These are phyloP conservation scores for Periphyllus acericola DNA, from an alignment of 2,888 invertebrate genomes.

Conservation along the genomic window DNA sequence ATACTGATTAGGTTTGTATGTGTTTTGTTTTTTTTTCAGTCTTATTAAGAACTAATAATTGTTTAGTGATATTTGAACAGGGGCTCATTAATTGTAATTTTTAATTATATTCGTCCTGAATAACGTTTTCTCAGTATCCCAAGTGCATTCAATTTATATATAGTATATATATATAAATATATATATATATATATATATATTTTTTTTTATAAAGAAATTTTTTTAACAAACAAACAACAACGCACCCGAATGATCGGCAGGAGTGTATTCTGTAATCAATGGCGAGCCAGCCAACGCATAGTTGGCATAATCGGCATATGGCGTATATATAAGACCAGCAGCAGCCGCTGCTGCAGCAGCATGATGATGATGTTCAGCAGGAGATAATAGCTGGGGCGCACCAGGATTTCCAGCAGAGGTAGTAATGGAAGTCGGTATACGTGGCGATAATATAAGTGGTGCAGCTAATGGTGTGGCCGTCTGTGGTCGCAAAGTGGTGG, in stretches of 20 bases:
- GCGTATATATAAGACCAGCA: constrained; percentile 87
- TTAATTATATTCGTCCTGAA: constrained; percentile 47
- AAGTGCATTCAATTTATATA: constrained; percentile 49
- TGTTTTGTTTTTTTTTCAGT: constrained; percentile 48
- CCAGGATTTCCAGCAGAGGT: constrained; percentile 78
- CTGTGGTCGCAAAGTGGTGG: constrained; percentile 73
- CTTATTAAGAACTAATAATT: constrained; percentile 53
- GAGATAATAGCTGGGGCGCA: constrained; percentile 74
- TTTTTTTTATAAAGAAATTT: neutral
- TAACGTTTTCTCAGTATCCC: constrained; percentile 52
- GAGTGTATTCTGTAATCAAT: constrained; percentile 79
- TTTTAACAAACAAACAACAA: constrained; percentile 79
- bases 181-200: constrained; percentile 32
- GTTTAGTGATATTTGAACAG: constrained; percentile 39
- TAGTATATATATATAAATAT: neutral
- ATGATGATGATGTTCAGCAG: constrained; percentile 62
- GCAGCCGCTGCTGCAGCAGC: constrained; percentile 73
- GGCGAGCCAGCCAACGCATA: constrained; percentile 85
- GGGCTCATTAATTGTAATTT: constrained; percentile 43
- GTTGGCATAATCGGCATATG: constrained; percentile 85
- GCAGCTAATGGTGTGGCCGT: constrained; percentile 86
- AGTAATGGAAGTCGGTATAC: constrained; percentile 79
- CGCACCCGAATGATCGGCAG: constrained; percentile 96
- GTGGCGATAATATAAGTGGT: constrained; percentile 90
- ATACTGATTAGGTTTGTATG: constrained; percentile 55